Base-by-base conservation (phyloP, 1,140 invertebrate genomes). In the Alviniconcha marisindica region DNA sequence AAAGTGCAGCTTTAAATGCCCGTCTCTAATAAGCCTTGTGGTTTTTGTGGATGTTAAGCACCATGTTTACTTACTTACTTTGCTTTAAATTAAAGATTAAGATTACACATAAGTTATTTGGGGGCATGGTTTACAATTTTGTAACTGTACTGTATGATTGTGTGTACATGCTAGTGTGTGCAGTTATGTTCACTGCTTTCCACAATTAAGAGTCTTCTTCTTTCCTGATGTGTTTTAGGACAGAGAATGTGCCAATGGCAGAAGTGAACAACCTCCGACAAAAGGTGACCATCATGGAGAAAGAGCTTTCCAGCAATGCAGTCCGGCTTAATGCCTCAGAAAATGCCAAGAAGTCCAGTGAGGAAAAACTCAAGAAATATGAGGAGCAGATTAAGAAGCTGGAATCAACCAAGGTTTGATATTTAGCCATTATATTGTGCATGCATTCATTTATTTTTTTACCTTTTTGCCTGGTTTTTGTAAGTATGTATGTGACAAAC, bases 251-350 rank as follows among this genome's bases (percentile, higher is more conserved):
- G 14, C 81, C 90, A n/a, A 48, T 84, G 31, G 80, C 88, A 77
- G 90, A 89, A 73, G 86, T 88, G 38, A 88, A 86, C 78, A 90
- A 84, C 81, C 82, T 92, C 48, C 88, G 87, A 77, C 89, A 91
- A 73, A 89, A 92, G 83, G 84, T 91, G 3, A 83, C 87, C n/a
- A 90, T 91, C 28, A 84, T 91, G 84, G 87, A 92, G 82, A 91
- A 88, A 74, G 91, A 92, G 81, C 83, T 92, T 33, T 87, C 84
- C 12, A 91, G 80, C 77, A 90, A 89, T 83, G 87, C 82, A 1
- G 44, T 87, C 18, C 90, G 89, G 66, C 81, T 91, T 44, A 89
- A 87, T 74, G 81, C 89, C 14, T 82, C 83, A 76, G 91, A 92
- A 51, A 90, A 90, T 60, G 79, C 87, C 40, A 91, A 87, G 83